Evolutionary conservation across 2,888 invertebrate genomes (phyloP).

Genomic region (Hedychridium roseum): DNA sequence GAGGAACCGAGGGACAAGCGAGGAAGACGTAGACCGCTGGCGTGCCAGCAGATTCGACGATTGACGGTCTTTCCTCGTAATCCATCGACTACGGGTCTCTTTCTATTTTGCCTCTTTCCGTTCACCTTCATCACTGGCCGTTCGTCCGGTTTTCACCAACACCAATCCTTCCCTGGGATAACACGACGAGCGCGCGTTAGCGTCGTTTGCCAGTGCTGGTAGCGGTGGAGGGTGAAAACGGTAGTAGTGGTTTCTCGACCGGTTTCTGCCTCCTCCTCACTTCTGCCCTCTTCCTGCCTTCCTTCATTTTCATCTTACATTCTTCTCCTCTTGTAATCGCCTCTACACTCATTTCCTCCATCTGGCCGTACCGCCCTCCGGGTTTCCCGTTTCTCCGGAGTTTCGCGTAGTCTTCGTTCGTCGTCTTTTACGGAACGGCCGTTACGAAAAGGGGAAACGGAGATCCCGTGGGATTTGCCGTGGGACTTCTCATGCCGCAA

Average conservation of each 20-base stretch:
- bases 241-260: conserved; percentile 40
- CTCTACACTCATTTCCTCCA: too few species aligned
- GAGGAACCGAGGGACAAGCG: neutral
- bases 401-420: too few species aligned
- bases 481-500: conserved; percentile 44
- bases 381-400: too few species aligned
- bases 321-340: too few species aligned
- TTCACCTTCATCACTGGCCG: neutral
- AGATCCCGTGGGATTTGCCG: conserved; percentile 43
- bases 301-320: too few species aligned
- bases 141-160: too few species aligned
- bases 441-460: conserved; percentile 15
- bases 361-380: too few species aligned
- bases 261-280: conserved; percentile 18
- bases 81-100: conserved; percentile 26
- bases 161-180: neutral
- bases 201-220: too few species aligned
- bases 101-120: conserved; percentile 18
- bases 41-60: conserved; percentile 11
- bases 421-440: too few species aligned
- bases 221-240: too few species aligned
- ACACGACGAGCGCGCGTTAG: conserved; percentile 2
- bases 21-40: neutral
- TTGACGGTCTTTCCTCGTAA: conserved; percentile 27
- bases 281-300: neutral